Evolutionary conservation across 2,888 invertebrate genomes (phyloP).

Genomic region (Oligia strigilis): DNA sequence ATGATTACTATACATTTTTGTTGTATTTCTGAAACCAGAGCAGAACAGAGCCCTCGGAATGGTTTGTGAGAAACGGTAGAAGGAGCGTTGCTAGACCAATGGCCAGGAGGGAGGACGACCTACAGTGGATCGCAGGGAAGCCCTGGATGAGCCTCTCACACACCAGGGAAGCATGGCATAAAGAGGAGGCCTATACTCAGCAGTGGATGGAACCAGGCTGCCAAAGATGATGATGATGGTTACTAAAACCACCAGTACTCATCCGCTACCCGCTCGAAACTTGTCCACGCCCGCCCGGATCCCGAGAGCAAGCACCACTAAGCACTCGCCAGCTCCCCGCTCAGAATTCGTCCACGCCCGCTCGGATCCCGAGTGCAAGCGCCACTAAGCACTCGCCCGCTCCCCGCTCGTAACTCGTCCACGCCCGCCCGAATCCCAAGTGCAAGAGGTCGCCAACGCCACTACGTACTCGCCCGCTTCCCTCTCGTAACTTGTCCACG

Average conservation of each 20-base stretch:
- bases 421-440: background rate
- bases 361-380: slow-evolving; percentile 21
- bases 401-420: background rate
- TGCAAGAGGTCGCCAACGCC: slow-evolving; percentile 39
- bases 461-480: slow-evolving; percentile 52
- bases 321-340: slow-evolving; percentile 24
- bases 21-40: background rate
- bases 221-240: background rate
- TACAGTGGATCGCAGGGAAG: too few relatives aligned
- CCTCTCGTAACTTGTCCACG: too few relatives aligned
- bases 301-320: slow-evolving; percentile 58
- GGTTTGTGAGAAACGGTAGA: too few relatives aligned
- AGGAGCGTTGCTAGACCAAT: too few relatives aligned
- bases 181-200: background rate
- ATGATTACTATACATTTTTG: background rate
- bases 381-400: slow-evolving; percentile 58
- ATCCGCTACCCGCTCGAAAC: background rate
- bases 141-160: too few relatives aligned
- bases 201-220: background rate
- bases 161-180: background rate
- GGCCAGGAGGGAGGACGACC: too few relatives aligned
- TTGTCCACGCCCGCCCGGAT: background rate
- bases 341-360: background rate
- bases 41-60: too few relatives aligned
- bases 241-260: background rate